Conservation (phyloP, 2,113 vertebrate species). For the Cyanistes caeruleus region DNA sequence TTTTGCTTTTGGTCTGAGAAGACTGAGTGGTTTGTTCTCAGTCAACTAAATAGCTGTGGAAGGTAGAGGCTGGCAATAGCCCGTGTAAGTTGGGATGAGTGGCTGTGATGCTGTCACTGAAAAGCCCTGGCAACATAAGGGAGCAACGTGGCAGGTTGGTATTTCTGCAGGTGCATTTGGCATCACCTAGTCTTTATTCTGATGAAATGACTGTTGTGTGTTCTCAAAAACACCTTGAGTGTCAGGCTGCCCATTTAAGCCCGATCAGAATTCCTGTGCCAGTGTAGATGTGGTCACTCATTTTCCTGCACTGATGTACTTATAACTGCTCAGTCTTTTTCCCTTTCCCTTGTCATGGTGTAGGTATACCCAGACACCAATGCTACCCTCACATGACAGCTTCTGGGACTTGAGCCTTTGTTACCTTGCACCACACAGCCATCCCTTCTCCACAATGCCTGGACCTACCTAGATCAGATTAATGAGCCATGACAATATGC, state of each 20-base stretch:
- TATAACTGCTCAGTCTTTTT: background rate
- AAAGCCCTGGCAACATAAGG: rapidly evolving
- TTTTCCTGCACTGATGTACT: background rate
- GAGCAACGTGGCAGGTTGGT: rapidly evolving
- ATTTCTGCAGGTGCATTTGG: background rate
- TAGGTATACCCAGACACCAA: background rate
- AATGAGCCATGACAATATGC: rapidly evolving
- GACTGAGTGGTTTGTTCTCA: background rate
- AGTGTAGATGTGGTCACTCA: background rate
- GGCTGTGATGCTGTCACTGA: background rate
- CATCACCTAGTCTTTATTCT: background rate
- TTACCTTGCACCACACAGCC: background rate
- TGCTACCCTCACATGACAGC: background rate
- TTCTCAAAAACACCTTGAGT: background rate
- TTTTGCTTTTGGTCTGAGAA: constrained; percentile 14
- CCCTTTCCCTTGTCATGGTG: background rate
- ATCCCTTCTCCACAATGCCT: background rate
- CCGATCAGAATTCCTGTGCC: background rate
- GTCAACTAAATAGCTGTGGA: background rate
- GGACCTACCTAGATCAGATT: background rate
- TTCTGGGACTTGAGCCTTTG: background rate
- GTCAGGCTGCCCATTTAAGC: background rate
- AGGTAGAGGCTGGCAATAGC: background rate
- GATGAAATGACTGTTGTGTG: background rate
- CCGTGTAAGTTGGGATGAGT: background rate